Evolutionary conservation across 1,140 invertebrate species (phyloP).

Genomic region (Paramacrobiotus metropolitanus): DNA sequence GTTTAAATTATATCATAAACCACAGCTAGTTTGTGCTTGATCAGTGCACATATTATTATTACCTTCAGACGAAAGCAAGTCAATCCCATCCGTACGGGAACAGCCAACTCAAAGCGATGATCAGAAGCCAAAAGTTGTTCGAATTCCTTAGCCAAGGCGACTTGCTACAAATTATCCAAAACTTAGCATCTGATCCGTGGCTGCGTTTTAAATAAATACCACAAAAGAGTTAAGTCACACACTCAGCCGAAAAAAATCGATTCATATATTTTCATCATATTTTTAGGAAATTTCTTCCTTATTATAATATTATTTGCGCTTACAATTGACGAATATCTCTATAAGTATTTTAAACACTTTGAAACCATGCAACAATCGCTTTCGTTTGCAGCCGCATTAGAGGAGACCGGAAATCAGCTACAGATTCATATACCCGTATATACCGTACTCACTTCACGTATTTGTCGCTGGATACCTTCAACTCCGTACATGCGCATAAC

Average conservation of each 20-base stretch:
- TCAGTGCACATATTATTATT: slow-evolving; percentile 12
- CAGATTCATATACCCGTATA: background rate
- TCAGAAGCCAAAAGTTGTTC: slow-evolving; percentile 40
- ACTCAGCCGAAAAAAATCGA: too few species aligned
- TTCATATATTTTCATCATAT: too few species aligned
- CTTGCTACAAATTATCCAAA: slow-evolving; percentile 27
- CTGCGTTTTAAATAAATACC: too few species aligned
- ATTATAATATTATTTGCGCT: too few species aligned
- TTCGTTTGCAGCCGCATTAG: background rate
- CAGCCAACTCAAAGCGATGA: slow-evolving; percentile 48
- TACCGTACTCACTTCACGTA: slow-evolving; percentile 33
- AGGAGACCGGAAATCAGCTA: too few species aligned
- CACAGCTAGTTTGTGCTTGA: too few species aligned
- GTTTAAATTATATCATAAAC: too few species aligned
- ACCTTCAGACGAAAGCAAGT: slow-evolving; percentile 66
- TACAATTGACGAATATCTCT: too few species aligned
- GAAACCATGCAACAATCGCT: too few species aligned
- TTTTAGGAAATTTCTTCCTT: too few species aligned
- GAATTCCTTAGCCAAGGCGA: slow-evolving; percentile 48
- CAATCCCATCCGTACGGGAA: slow-evolving; percentile 45
- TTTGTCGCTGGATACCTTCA: slow-evolving; percentile 46
- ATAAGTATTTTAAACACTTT: too few species aligned
- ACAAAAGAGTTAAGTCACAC: background rate
- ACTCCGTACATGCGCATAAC: slow-evolving; percentile 59
- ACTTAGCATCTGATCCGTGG: background rate